phyloP scores from a whole-genome alignment of 2,888 invertebrate genomes.

The Halocaridina rubra region DNA sequence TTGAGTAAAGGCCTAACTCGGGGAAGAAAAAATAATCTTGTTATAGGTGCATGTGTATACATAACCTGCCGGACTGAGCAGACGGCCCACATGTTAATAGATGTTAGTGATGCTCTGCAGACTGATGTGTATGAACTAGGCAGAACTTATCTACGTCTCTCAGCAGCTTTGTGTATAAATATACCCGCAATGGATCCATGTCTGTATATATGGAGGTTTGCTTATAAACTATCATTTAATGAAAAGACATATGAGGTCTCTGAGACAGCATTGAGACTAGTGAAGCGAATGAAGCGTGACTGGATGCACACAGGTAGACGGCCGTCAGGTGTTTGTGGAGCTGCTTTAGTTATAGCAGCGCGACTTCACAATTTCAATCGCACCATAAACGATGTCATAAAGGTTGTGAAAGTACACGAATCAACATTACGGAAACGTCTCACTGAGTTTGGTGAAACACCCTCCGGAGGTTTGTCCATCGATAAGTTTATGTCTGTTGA shows the following conservation, averaged over 20 bases:
- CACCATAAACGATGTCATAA: constrained; percentile 87
- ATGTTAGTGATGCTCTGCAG: constrained; percentile 96
- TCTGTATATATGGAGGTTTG: constrained; percentile 93
- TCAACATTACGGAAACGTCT: constrained; percentile 89
- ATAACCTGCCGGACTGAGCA: constrained; percentile 95
- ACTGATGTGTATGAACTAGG: constrained; percentile 97
- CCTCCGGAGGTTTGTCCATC: constrained; percentile 91
- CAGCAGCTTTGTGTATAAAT: constrained; percentile 89
- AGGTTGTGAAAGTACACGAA: constrained; percentile 95
- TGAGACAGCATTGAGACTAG: constrained; percentile 91
- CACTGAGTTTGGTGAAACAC: constrained; percentile 95
- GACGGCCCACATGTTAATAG: constrained; percentile 94
- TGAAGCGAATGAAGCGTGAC: constrained; percentile 97
- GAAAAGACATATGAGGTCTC: constrained; percentile 94
- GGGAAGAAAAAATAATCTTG: constrained; percentile 89
- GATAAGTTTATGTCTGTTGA: constrained; percentile 98
- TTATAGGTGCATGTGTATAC: constrained; percentile 97
- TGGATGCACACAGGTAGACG: constrained; percentile 95
- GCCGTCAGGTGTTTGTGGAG: constrained; percentile 97
- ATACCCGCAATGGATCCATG: constrained; percentile 94
- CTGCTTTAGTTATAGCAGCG: constrained; percentile 76
- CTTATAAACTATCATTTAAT: constrained; percentile 90
- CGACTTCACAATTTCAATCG: constrained; percentile 92
- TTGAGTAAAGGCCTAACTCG: constrained; percentile 85
- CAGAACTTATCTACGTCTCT: constrained; percentile 88